Evolutionary conservation across 2,888 invertebrate genomes (phyloP), one percentile per base, ranked within the genome.

Genomic region (Mesoligia furuncula): DNA sequence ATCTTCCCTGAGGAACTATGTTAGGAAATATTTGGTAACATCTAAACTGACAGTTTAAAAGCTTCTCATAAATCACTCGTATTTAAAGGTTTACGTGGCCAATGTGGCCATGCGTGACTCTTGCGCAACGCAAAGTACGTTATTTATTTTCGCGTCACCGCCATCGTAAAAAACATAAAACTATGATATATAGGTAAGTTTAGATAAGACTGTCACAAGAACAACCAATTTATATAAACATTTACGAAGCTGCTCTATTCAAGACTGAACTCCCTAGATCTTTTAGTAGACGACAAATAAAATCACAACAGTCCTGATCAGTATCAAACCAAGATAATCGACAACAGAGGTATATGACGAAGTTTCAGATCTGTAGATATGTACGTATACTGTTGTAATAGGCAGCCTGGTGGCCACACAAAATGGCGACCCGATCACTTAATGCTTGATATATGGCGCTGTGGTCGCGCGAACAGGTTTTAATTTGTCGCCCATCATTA

Each of bases 401-500:
- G 36, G 9, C 39, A 39, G 48, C 27, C 27, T 39, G 65, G 9
- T 66, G 48, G 62, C 42, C 54, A 71, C 57, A 85, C 73, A 86
- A 84, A 71, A 84, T 86, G 79, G 86, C 86, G 73, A 64, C 61
- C 42, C 8, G 86, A 57, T 78, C 83, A 83, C 51, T 84, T 71
- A 86, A 75, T 61, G 54, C 59, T 76, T 86, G 75, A 83, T 75
- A 85, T 83, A 85, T 79, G 86, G 70, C 61, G 64, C 59, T 48
- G 71, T 73, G 59, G 27, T 70, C 59, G 57, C 74, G 73, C 61
- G 79, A 88, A 84, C 87, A 80, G 81, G 84, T 81, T 82, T 54
- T 78, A 73, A 84, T 81, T 81, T 84, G 86, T 89, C 84, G 85
- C 85, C 82, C 80, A 82, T 86, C 85, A 81, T 81, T 81, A 87